A percentile compares a stretch with the other conserved stretches of the same genome.
These are phyloP conservation scores for Sandelia bainsii DNA, from an alignment of 2,797 vertebrate species.

Conservation along the genomic window DNA sequence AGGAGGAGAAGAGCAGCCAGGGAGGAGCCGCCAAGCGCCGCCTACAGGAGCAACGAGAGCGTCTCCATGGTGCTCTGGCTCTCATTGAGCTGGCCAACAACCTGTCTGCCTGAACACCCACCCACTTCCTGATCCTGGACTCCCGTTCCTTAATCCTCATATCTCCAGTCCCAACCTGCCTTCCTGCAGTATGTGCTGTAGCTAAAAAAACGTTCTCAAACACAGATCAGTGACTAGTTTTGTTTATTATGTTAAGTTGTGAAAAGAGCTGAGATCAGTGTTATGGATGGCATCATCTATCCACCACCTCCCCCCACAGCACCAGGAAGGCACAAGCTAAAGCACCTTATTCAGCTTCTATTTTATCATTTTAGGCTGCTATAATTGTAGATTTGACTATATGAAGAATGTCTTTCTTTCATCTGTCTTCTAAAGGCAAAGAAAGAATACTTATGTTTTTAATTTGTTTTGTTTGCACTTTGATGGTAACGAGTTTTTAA, in stretches of 20 bases:
- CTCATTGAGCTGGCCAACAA: conserved; percentile 98
- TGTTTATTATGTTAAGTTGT: conserved; percentile 53
- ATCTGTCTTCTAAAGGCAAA: conserved; percentile 79
- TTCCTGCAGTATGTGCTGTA: conserved; percentile 74
- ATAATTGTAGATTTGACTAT: conserved; percentile 92
- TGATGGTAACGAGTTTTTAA: conserved; percentile 89
- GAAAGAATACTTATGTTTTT: conserved; percentile 79
- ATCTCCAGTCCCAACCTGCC: conserved; percentile 58
- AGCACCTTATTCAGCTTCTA: conserved; percentile 96
- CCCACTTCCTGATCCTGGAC: conserved; percentile 53
- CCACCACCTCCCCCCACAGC: conserved; percentile 40
- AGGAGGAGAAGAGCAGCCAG: conserved; percentile 86
- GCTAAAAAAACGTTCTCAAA: conserved; percentile 53
- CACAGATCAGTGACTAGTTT: conserved; percentile 68
- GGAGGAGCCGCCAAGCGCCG: conserved; percentile 87
- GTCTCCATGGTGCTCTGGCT: conserved; percentile 94
- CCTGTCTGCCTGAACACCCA: conserved; percentile 84
- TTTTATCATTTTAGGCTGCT: conserved; percentile 96
- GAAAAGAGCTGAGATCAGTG: conserved; percentile 66
- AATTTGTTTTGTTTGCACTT: conserved; percentile 89
- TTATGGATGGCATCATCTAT: conserved; percentile 52
- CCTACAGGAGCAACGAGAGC: conserved; percentile 94
- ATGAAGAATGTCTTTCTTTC: conserved; percentile 97
- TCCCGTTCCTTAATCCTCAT: conserved; percentile 6
- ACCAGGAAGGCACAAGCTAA: conserved; percentile 90